phyloP scores from a whole-genome alignment of 2,888 invertebrate species.

The Lysandra coridon region DNA sequence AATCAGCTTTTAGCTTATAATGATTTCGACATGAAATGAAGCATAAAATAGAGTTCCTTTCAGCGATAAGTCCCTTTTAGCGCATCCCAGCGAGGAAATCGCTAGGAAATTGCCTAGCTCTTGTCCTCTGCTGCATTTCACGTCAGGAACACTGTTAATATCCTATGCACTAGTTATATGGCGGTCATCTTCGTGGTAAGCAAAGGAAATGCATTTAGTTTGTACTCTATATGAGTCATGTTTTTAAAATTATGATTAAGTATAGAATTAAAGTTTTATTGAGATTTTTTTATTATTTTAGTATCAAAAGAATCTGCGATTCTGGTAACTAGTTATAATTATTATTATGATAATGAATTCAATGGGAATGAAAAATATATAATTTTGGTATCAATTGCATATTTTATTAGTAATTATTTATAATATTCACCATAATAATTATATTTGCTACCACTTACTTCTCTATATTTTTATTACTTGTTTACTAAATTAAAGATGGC shows the following conservation, averaged over 20 bases:
- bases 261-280: too few species aligned
- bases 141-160: conserved; percentile 36
- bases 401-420: too few species aligned
- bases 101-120: conserved; percentile 68
- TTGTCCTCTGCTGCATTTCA: conserved; percentile 42
- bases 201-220: background rate
- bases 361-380: too few species aligned
- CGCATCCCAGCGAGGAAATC: conserved; percentile 59
- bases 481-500: too few species aligned
- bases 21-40: conserved; percentile 61
- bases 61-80: conserved; percentile 70
- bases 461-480: too few species aligned
- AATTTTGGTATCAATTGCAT: too few species aligned
- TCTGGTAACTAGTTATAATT: too few species aligned
- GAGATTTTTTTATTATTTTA: too few species aligned
- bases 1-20: conserved; percentile 45
- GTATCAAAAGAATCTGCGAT: too few species aligned
- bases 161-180: conserved; percentile 27
- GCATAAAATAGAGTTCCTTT: conserved; percentile 71
- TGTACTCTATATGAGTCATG: background rate
- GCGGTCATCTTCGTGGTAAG: background rate
- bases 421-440: too few species aligned
- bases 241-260: background rate
- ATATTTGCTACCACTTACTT: too few species aligned
- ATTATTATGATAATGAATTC: too few species aligned